phyloP scores from a whole-genome alignment of 2,888 invertebrate genomes.

The Philereme transversata region DNA sequence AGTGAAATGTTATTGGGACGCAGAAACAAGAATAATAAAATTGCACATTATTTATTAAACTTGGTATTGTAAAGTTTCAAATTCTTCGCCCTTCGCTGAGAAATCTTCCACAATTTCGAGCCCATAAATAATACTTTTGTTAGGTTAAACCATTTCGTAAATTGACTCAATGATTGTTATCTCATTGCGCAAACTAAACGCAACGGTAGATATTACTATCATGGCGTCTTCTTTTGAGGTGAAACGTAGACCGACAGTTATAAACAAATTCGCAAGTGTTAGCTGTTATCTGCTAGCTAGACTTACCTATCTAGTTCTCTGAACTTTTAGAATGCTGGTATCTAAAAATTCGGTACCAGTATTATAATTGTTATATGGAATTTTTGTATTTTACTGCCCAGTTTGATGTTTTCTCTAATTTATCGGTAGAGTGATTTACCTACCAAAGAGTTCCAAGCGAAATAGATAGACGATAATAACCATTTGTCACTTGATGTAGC shows the following conservation, averaged over 20 bases:
- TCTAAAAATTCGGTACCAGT: no score
- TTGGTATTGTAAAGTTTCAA: neutral
- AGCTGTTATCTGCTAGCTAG: conserved; percentile 10
- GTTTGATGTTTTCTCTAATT: no score
- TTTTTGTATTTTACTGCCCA: no score
- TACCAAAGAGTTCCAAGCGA: no score
- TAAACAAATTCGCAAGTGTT: conserved; percentile 15
- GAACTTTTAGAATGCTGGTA: conserved; percentile 18
- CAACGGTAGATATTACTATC: conserved; percentile 6
- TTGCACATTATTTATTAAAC: neutral
- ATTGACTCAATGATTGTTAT: conserved; percentile 23
- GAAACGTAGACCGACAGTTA: conserved; percentile 18
- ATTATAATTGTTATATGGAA: no score
- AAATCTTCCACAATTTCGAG: conserved; percentile 7
- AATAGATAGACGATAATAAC: no score
- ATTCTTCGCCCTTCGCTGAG: conserved; percentile 4
- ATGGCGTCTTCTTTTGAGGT: conserved; percentile 10
- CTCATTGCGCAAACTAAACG: conserved; percentile 22
- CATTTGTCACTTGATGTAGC: no score
- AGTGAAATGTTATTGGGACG: conserved; percentile 43
- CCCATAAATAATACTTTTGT: conserved; percentile 10
- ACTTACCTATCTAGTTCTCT: conserved; percentile 10
- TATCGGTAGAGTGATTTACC: no score
- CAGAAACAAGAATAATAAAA: conserved; percentile 32
- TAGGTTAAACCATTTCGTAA: conserved; percentile 23